Percentiles rank a stretch among this genome's conserved stretches.
phyloP scores from a whole-genome alignment of 2,113 vertebrate genomes.

The Xenus cinereus region DNA sequence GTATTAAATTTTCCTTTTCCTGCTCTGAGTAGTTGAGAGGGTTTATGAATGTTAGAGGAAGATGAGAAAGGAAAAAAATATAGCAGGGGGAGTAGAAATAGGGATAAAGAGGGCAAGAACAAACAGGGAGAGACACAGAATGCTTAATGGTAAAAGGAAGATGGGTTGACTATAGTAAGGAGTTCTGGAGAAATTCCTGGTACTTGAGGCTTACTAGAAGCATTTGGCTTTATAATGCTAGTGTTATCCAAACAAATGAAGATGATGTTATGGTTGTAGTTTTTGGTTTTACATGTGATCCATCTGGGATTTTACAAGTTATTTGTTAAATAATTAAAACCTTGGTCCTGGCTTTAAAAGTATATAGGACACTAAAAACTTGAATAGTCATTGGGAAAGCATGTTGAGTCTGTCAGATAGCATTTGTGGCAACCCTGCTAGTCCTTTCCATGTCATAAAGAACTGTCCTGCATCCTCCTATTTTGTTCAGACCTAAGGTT shows the following conservation, averaged over 20 bases:
- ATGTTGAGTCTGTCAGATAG: not conserved
- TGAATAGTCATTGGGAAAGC: not conserved
- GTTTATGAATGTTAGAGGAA: not conserved
- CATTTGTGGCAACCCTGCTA: not conserved
- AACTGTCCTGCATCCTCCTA: not conserved
- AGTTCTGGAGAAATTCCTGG: not conserved
- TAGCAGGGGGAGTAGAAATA: not conserved
- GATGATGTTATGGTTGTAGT: not conserved
- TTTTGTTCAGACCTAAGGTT: not conserved
- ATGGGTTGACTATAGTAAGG: not conserved
- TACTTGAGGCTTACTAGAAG: not conserved
- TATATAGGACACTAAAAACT: not conserved
- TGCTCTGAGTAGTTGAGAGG: not conserved
- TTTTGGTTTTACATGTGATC: not conserved
- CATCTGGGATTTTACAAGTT: not conserved
- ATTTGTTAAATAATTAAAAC: not conserved
- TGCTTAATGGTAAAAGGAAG: not conserved
- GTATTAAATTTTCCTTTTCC: not conserved
- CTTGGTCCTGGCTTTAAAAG: not conserved
- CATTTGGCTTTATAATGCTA: not conserved
- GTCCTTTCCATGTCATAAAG: not conserved
- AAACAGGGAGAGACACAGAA: not conserved
- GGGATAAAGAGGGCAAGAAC: not conserved
- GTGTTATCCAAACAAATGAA: not conserved
- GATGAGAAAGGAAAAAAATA: not conserved